These are phyloP conservation scores for Rhinella marina DNA, from an alignment of 2,797 vertebrate species.

Conservation along the genomic window DNA sequence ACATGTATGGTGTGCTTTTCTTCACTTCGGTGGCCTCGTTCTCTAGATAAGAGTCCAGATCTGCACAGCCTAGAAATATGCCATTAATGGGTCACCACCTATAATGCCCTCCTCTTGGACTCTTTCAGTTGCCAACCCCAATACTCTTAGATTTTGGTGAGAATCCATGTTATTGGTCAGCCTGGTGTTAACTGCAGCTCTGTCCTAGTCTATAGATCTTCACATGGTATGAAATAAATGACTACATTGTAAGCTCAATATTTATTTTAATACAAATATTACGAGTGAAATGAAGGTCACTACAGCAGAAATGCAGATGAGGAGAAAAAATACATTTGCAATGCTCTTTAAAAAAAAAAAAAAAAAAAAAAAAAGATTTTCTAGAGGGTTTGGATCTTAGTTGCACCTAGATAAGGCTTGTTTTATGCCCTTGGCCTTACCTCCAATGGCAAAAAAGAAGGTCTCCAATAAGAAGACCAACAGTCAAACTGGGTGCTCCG, in stretches of 20 bases:
- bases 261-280: constrained; percentile 52
- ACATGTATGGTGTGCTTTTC: no score
- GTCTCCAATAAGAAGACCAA: constrained; percentile 18
- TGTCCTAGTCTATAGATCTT: neutral
- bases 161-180: neutral
- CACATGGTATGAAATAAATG: constrained; percentile 17
- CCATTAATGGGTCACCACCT: no score
- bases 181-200: neutral
- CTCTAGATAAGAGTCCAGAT: no score
- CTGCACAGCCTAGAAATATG: no score
- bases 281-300: constrained; percentile 46
- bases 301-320: constrained; percentile 44
- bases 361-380: constrained; percentile 42
- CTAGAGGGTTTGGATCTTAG: constrained; percentile 18
- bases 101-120: neutral
- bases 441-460: constrained; percentile 11
- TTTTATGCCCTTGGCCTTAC: constrained; percentile 5
- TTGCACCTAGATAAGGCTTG: constrained; percentile 32
- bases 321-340: constrained; percentile 48
- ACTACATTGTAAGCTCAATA: constrained; percentile 34
- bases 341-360: no score
- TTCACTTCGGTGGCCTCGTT: no score
- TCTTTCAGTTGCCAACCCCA: neutral
- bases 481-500: neutral
- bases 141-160: neutral